phyloP scores from a whole-genome alignment of 2,797 vertebrate species.

The Galaxias olidus region DNA sequence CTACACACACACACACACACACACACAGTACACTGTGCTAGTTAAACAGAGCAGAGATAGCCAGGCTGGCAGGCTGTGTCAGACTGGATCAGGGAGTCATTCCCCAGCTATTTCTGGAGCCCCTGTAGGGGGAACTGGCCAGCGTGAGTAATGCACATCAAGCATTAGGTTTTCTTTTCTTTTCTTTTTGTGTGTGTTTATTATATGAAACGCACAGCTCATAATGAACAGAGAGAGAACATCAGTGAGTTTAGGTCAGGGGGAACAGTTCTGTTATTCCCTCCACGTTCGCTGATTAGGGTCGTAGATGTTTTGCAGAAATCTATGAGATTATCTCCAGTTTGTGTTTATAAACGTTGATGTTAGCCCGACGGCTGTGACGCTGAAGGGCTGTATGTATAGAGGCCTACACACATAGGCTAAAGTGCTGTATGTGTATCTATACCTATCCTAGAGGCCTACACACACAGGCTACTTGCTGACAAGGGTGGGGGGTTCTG shows the following conservation, averaged over 20 bases:
- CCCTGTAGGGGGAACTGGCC: slow-evolving; percentile 62
- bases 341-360: too few relatives aligned
- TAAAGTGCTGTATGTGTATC: too few relatives aligned
- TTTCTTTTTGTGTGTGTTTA: too few relatives aligned
- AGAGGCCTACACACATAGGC: too few relatives aligned
- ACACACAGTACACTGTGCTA: neutral
- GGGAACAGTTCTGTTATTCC: slow-evolving; percentile 9
- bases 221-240: neutral
- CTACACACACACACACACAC: neutral
- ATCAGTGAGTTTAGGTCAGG: slow-evolving; percentile 1
- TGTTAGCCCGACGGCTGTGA: too few relatives aligned
- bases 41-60: slow-evolving; percentile 15
- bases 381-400: too few relatives aligned
- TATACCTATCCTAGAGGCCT: too few relatives aligned
- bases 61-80: slow-evolving; percentile 54
- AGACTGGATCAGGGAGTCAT: slow-evolving; percentile 65
- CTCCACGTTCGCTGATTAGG: too few relatives aligned
- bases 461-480: too few relatives aligned
- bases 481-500: neutral
- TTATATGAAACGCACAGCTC: too few relatives aligned
- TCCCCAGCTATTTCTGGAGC: slow-evolving; percentile 73
- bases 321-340: too few relatives aligned
- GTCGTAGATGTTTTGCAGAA: too few relatives aligned
- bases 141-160: slow-evolving; percentile 61
- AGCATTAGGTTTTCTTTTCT: slow-evolving; percentile 36